These are phyloP conservation scores for Sminthurides bifidus DNA, from an alignment of 1,140 invertebrate genomes.

Conservation along the genomic window DNA sequence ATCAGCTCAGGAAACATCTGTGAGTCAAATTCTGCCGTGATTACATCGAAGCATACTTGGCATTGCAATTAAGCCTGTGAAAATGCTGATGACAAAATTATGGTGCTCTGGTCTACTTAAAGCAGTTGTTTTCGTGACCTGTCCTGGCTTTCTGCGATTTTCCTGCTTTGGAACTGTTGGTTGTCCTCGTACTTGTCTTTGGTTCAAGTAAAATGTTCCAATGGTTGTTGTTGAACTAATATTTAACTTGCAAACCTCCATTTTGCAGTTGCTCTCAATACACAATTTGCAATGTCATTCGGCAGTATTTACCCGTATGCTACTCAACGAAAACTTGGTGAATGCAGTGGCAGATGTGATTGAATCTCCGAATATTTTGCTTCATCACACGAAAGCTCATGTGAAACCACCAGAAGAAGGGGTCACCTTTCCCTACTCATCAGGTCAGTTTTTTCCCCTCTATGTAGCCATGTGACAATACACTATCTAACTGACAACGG, in stretches of 20 bases:
- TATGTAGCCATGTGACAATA: background rate
- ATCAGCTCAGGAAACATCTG: background rate
- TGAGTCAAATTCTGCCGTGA: background rate
- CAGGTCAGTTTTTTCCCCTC: slow-evolving; percentile 33
- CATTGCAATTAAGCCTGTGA: too few relatives aligned
- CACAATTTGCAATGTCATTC: slow-evolving; percentile 49
- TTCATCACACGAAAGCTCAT: slow-evolving; percentile 53
- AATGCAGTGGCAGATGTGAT: slow-evolving; percentile 48
- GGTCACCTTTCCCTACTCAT: slow-evolving; percentile 51
- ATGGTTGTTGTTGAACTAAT: too few relatives aligned
- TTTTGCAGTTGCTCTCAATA: slow-evolving; percentile 41
- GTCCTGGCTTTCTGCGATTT: too few relatives aligned
- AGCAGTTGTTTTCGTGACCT: too few relatives aligned
- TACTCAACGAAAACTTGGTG: slow-evolving; percentile 44
- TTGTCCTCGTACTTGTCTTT: too few relatives aligned
- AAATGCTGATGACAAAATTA: background rate
- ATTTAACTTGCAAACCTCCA: background rate
- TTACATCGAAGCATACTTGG: too few relatives aligned
- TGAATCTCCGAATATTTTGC: slow-evolving; percentile 44
- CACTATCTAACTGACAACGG: background rate
- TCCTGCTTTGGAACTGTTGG: too few relatives aligned
- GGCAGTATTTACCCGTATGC: slow-evolving; percentile 42
- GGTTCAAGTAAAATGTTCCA: too few relatives aligned
- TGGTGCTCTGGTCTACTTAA: too few relatives aligned
- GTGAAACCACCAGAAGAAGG: slow-evolving; percentile 49